A percentile compares a stretch with the other conserved stretches of the same genome.
phyloP scores from a whole-genome alignment of 2,113 vertebrate species.

The Silurus asotus region DNA sequence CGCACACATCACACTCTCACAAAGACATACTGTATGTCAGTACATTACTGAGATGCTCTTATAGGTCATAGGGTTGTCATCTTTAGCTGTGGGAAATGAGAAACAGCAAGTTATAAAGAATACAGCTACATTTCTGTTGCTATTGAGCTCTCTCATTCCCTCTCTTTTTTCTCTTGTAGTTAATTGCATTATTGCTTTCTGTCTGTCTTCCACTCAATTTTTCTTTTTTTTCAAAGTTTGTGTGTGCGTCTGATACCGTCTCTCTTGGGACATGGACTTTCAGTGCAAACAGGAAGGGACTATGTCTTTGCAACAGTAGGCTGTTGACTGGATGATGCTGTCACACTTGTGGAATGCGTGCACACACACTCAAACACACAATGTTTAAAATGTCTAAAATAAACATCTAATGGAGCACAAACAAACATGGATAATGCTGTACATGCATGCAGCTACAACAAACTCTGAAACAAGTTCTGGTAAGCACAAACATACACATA shows the following conservation, averaged over 20 bases:
- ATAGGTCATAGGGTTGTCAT: conserved; percentile 4
- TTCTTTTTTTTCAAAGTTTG: not conserved
- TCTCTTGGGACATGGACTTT: conserved; percentile 30
- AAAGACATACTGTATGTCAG: conserved; percentile 21
- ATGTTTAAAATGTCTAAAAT: conserved; percentile 26
- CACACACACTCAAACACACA: not conserved
- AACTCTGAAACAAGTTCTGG: conserved; percentile 2
- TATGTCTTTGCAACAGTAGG: conserved; percentile 61
- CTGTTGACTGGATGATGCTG: conserved; percentile 51
- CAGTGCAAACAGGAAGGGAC: conserved; percentile 58
- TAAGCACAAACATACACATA: conserved; percentile 37
- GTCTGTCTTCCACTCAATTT: not conserved
- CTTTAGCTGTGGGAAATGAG: not conserved
- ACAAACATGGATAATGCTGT: not conserved
- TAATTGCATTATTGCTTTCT: not conserved
- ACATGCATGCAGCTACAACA: not conserved
- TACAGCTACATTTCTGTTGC: not conserved
- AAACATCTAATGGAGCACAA: conserved; percentile 7
- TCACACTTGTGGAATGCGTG: conserved; percentile 43
- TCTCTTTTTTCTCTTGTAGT: not conserved
- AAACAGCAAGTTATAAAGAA: conserved; percentile 2
- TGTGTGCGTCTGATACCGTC: not conserved
- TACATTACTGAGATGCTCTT: conserved; percentile 15
- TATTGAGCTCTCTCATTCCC: not conserved
- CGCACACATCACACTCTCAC: not conserved